Conservation (phyloP, 2,113 vertebrate species). For the Tretioscincus oriximinensis region DNA sequence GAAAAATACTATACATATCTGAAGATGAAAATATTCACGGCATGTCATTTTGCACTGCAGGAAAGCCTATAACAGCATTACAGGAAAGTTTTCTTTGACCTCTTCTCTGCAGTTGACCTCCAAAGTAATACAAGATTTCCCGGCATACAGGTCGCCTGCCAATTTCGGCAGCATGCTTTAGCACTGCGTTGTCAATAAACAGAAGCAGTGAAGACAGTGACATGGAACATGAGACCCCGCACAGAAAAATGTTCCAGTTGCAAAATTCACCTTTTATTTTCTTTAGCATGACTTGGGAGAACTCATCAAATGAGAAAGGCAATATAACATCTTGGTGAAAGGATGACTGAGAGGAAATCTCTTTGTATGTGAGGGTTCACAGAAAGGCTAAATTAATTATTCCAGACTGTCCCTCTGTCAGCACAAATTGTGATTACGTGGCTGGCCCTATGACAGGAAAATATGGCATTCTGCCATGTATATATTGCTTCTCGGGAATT, state of each 20-base stretch:
- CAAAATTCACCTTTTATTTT: constrained; percentile 22
- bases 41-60: neutral
- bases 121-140: neutral
- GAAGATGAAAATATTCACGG: neutral
- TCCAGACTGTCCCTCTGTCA: constrained; percentile 13
- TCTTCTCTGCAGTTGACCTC: neutral
- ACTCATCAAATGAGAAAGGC: neutral
- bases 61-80: neutral
- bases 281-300: constrained; percentile 17
- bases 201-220: neutral
- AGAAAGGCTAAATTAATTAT: constrained; percentile 8
- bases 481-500: neutral
- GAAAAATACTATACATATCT: neutral
- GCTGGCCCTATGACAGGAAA: neutral
- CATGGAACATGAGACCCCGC: neutral
- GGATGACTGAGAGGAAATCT: neutral
- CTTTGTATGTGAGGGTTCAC: constrained; percentile 21
- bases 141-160: neutral
- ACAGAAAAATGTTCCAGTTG: neutral
- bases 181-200: constrained; percentile 1
- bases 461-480: neutral
- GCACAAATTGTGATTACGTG: neutral
- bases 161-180: neutral
- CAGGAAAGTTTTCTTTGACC: constrained; percentile 2
- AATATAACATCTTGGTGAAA: neutral